Evolutionary conservation across 2,113 vertebrate species (phyloP), one percentile per base, ranked within the genome.

Genomic region (Hiodon alosoides): DNA sequence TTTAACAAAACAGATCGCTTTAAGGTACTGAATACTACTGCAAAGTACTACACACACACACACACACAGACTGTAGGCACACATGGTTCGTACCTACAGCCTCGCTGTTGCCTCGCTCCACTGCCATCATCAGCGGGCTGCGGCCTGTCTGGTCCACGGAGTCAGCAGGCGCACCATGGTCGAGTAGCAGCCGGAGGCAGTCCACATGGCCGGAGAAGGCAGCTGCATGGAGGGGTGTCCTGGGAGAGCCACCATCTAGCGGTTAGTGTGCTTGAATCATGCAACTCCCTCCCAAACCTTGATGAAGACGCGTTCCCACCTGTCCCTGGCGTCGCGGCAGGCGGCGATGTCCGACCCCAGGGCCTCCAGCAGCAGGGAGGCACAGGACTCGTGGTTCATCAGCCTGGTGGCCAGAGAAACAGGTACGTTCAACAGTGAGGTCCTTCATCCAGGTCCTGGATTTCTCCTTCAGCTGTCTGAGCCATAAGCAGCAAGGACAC

Each of bases 171-270:
- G 94, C 93, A 8, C 88, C 90, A 55, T 97, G 94, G 79, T 91
- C 91, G 83, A 99, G 89, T 48, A 99, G 94, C 62, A 99, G 90
- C 89, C 95, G 93, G 81, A 98, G 78, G 79, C 96, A 98, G 76
- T 97, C 95, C 8, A 94, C 85, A 0, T 96, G 95, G 46, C 95
- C 95, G 0, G 90, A 88, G 2, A 98, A 98, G 2, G 95, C 94
- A 3, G 97, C 96, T 0, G 95, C 96, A 0, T 99, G 97, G 60
- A 99, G 94, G 7, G 97, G 94, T 0, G 94, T 97, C 83, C 97
- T 91, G 76, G 57, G 69, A 55, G 62, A 68, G 67, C 10, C 31
- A 52, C 13, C n/a, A n/a, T n/a, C n/a, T n/a, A n/a, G n/a, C n/a
- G n/a, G n/a, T n/a, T n/a, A n/a, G n/a, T n/a, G n/a, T n/a, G n/a